Conservation (phyloP, 1,140 invertebrate species). For the Helicoverpa armigera region DNA sequence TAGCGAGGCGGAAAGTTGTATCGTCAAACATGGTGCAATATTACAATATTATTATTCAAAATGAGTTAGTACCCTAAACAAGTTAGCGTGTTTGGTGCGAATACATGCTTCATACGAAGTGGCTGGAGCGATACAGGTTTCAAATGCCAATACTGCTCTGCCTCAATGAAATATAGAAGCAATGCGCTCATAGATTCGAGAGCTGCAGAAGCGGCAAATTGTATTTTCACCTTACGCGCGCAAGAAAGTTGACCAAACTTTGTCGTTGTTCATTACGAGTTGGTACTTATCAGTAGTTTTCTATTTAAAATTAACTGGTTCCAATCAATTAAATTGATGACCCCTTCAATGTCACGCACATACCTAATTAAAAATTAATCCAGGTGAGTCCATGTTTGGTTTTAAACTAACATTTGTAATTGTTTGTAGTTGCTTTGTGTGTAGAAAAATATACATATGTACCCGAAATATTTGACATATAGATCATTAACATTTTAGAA, state of each 20-base stretch:
- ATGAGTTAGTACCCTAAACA: slow-evolving; percentile 49
- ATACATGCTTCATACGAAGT: slow-evolving; percentile 61
- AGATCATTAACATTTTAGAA: too few species aligned
- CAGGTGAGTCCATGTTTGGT: too few species aligned
- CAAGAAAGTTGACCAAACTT: neutral
- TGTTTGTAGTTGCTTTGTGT: too few species aligned
- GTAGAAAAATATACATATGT: too few species aligned
- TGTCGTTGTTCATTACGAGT: neutral
- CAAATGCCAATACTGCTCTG: slow-evolving; percentile 71
- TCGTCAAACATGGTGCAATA: too few species aligned
- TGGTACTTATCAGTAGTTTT: neutral
- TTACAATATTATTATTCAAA: slow-evolving; percentile 34
- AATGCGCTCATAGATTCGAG: slow-evolving; percentile 51
- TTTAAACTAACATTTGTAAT: too few species aligned
- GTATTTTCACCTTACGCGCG: neutral
- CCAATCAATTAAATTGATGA: too few species aligned
- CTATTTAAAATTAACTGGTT: neutral
- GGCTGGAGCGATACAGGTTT: slow-evolving; percentile 62
- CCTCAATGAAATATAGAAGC: slow-evolving; percentile 64
- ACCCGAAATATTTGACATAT: too few species aligned
- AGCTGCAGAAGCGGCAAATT: slow-evolving; percentile 47
- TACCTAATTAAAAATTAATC: too few species aligned
- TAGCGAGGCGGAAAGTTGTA: too few species aligned
- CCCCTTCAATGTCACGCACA: too few species aligned
- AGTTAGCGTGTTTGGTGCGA: slow-evolving; percentile 48